Evolutionary conservation across 2,797 vertebrate genomes (phyloP), one percentile per base, ranked within the genome.

Genomic region (Trematomus bernacchii): DNA sequence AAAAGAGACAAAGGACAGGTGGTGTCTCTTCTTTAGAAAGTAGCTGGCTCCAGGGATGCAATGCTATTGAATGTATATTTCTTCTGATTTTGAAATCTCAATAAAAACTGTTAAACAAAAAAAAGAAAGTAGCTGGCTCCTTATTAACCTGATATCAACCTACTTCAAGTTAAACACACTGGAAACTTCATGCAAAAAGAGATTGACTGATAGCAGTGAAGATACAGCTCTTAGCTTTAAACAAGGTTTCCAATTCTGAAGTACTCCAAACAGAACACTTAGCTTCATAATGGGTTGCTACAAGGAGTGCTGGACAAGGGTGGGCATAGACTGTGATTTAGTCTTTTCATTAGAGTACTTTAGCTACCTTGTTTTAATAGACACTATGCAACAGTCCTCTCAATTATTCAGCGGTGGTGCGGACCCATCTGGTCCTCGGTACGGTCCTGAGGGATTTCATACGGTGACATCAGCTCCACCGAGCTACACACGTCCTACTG

Each of bases 351-450:
- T 82, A 46, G 14, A 58, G 33, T 19, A 57, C 55, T 64, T 70
- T 19, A 69, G 58, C 67, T 48, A 65, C 62, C 40, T 80, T 66
- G 40, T 82, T 64, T 84, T 21, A 18, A 71, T 65, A 79, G 52
- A 75, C 63, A 69, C 83, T 61, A 78, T 51, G 23, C 66, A 76
- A 59, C 9, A 65, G 44, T 69, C 46, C 74, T 64, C 33, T 87
- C 42, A 90, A 90, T 93, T 88, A 90, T 91, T 89, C 76, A 91
- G 64, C 67, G 77, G 53, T 73, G 67, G 80, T 83, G 67, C 65
- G 61, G 78, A 85, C 90, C 80, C 87, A 86, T 90, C 76, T 85
- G 80, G 79, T 87, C 60, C 74, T 85, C 27, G 15, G 85, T 77
- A 73, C 3, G 6, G 18, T 79, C 92, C 69, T 72, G 27, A 51